A percentile compares a stretch with the other conserved stretches of the same genome.
Conservation (phyloP, 2,888 invertebrate species). For the Exephanes ischioxanthus region DNA sequence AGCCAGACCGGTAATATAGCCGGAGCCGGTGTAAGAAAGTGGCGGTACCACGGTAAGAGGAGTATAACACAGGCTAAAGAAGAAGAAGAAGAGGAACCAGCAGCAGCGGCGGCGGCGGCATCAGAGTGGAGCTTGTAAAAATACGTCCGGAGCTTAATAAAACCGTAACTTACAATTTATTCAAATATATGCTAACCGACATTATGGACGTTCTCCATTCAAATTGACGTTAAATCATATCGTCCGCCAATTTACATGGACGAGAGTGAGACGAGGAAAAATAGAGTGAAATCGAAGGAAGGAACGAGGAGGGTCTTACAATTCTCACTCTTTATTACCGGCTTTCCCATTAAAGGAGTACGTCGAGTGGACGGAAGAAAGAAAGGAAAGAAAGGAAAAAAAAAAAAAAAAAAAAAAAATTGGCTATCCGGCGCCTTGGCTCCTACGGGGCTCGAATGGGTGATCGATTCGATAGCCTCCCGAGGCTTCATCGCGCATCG, state of each 20-base stretch:
- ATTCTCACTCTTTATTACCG: slow-evolving; percentile 67
- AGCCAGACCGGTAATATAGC: slow-evolving; percentile 65
- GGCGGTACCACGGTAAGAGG: slow-evolving; percentile 31
- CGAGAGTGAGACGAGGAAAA: slow-evolving; percentile 37
- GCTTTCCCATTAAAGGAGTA: slow-evolving; percentile 64
- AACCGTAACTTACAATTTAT: slow-evolving; percentile 80
- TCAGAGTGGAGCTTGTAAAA: slow-evolving; percentile 75
- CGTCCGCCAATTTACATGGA: slow-evolving; percentile 75
- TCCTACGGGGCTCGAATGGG: slow-evolving; percentile 40
- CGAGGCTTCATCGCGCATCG: not conserved
- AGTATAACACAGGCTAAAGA: slow-evolving; percentile 16
- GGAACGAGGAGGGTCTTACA: slow-evolving; percentile 31
- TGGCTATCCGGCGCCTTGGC: slow-evolving; percentile 37
- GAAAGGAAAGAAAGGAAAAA: slow-evolving; percentile 2
- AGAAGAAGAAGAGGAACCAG: slow-evolving; percentile 28
- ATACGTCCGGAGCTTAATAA: slow-evolving; percentile 79
- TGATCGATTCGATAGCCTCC: slow-evolving; percentile 51
- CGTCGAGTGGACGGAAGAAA: slow-evolving; percentile 39
- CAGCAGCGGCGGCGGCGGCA: slow-evolving; percentile 15
- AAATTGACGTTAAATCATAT: slow-evolving; percentile 78
- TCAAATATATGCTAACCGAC: slow-evolving; percentile 81
- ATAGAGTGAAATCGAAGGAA: not conserved
- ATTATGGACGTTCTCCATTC: slow-evolving; percentile 77
- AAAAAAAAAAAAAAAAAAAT: slow-evolving; percentile 20
- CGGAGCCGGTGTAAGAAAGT: slow-evolving; percentile 64